Conservation (phyloP, 2,888 invertebrate species). For the Conus canariensis region DNA sequence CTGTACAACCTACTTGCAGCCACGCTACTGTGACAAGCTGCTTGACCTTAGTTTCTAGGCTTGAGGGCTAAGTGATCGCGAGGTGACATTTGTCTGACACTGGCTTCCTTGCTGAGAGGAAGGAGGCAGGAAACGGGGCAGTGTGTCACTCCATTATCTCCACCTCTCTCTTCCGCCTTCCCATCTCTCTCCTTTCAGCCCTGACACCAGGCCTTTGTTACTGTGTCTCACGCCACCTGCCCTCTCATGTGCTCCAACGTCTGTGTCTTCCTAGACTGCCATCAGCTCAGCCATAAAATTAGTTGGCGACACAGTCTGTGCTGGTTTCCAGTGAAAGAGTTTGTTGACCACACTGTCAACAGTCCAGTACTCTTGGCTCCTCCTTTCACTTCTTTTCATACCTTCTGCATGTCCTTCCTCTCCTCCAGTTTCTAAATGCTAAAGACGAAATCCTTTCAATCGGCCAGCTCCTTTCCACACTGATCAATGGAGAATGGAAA, state of each 20-base stretch:
- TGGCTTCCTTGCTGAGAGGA: neutral
- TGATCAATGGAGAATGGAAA: no score
- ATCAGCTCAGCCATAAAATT: neutral
- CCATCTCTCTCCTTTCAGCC: neutral
- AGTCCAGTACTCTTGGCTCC: no score
- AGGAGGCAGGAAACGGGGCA: neutral
- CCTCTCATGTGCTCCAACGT: neutral
- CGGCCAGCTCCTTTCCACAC: no score
- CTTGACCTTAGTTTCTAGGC: no score
- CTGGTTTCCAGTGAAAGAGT: no score
- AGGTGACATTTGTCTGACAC: neutral
- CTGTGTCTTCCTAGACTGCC: neutral
- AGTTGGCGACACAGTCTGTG: neutral
- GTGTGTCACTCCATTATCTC: neutral
- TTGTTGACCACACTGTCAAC: no score
- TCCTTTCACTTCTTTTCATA: no score
- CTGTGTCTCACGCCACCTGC: neutral
- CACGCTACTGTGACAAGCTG: no score
- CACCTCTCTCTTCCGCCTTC: neutral
- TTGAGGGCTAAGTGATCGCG: neutral
- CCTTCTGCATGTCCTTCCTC: no score
- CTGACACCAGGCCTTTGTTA: neutral
- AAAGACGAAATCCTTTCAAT: no score
- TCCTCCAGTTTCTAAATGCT: no score
- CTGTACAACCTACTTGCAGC: no score